Percentiles rank a stretch among this genome's conserved stretches.
Evolutionary conservation across 1,140 invertebrate species (phyloP).

Genomic region (Theocolax elegans): DNA sequence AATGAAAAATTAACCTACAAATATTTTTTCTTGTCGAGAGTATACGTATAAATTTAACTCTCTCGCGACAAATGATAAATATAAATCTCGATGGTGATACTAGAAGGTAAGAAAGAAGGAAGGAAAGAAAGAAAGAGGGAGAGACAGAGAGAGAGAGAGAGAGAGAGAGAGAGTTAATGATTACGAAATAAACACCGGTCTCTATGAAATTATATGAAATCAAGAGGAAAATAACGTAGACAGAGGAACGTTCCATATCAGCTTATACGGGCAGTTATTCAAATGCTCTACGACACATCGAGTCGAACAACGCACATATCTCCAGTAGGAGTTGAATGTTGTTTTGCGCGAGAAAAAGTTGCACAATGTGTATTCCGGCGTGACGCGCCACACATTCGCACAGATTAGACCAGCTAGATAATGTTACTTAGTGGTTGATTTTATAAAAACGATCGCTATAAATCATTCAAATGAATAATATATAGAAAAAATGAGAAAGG

Average conservation of each 20-base stretch:
- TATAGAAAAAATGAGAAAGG: neutral
- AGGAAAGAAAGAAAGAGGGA: too few relatives aligned
- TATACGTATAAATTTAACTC: too few relatives aligned
- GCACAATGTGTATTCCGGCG: slow-evolving; percentile 7
- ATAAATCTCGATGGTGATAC: too few relatives aligned
- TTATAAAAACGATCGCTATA: slow-evolving; percentile 13
- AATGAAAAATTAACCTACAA: too few relatives aligned
- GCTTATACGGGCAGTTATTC: slow-evolving; percentile 2
- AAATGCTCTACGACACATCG: neutral
- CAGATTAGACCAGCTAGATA: slow-evolving; percentile 22
- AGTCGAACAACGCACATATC: neutral
- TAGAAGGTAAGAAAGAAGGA: too few relatives aligned
- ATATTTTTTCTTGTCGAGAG: too few relatives aligned
- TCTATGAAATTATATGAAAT: neutral
- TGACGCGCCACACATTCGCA: slow-evolving; percentile 1
- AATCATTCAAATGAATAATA: slow-evolving; percentile 8
- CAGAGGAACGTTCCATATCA: neutral
- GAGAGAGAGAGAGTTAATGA: too few relatives aligned
- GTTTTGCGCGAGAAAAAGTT: neutral
- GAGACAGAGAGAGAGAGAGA: too few relatives aligned
- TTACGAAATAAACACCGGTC: too few relatives aligned
- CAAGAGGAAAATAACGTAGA: too few relatives aligned
- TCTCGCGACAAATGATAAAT: too few relatives aligned
- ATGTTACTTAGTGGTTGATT: slow-evolving; percentile 31
- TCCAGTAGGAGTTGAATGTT: neutral